These are phyloP conservation scores for Elysia crispata DNA, from an alignment of 2,888 invertebrate species.

Conservation along the genomic window DNA sequence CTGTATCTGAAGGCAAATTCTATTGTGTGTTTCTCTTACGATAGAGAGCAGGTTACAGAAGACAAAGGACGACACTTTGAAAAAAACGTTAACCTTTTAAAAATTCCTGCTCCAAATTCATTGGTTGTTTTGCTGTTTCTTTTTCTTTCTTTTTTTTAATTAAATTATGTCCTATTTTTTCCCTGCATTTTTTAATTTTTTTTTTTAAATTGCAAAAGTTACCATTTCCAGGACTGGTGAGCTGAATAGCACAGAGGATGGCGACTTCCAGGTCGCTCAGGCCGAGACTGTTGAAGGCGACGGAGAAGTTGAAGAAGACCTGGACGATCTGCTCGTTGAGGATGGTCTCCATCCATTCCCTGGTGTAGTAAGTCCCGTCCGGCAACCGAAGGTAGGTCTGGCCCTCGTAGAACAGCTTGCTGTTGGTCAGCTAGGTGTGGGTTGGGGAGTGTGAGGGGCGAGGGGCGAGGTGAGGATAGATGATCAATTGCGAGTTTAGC, in stretches of 20 bases:
- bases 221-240: slow-evolving; percentile 58
- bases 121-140: no score
- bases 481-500: neutral
- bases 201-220: slow-evolving; percentile 14
- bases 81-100: no score
- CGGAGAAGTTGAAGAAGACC: slow-evolving; percentile 62
- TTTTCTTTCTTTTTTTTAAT: no score
- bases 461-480: neutral
- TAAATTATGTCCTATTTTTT: no score
- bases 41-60: no score
- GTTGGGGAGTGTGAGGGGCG: neutral
- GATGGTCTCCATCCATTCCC: slow-evolving; percentile 66
- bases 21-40: no score
- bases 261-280: slow-evolving; percentile 65
- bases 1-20: no score
- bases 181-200: no score
- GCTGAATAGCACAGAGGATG: slow-evolving; percentile 64
- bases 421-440: slow-evolving; percentile 58
- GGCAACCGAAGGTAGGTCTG: slow-evolving; percentile 63
- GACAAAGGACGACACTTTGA: no score
- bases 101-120: no score
- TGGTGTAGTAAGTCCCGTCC: slow-evolving; percentile 60
- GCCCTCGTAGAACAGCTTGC: slow-evolving; percentile 63
- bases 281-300: slow-evolving; percentile 62
- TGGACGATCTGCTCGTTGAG: slow-evolving; percentile 62